Conservation (phyloP, 2,113 vertebrate species). For the Eulemur rufifrons region DNA sequence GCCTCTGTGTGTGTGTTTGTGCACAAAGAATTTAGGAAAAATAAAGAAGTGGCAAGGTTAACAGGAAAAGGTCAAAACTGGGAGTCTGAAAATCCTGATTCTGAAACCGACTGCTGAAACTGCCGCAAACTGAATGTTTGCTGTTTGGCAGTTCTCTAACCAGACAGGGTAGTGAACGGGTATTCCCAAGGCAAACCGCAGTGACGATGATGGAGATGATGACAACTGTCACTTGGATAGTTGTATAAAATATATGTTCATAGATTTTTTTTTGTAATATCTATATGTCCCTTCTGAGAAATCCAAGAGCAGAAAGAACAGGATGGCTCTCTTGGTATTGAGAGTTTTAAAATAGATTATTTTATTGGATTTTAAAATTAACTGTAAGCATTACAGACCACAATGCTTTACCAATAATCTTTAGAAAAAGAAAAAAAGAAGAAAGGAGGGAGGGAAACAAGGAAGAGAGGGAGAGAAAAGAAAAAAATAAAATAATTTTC, state of each 20-base stretch:
- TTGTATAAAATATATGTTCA: not conserved
- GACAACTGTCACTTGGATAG: too few species aligned
- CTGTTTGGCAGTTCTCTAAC: not conserved
- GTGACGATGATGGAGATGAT: too few species aligned
- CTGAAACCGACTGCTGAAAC: not conserved
- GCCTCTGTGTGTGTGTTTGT: not conserved
- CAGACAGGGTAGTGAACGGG: not conserved
- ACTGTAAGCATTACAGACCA: not conserved
- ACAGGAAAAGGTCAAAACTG: not conserved
- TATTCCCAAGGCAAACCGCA: not conserved
- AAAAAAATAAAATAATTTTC: not conserved
- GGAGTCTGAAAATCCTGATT: not conserved
- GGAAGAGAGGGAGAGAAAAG: rapidly evolving
- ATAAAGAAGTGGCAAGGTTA: not conserved
- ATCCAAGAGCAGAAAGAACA: not conserved
- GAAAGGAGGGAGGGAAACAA: not conserved
- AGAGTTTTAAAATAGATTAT: not conserved
- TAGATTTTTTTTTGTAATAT: not conserved
- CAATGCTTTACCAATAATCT: not conserved
- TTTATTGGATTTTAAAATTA: constrained; percentile 48
- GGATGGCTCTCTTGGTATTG: not conserved
- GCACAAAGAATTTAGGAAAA: not conserved
- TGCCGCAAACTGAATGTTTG: not conserved
- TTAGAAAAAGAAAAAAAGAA: not conserved
- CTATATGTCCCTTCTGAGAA: not conserved